Evolutionary conservation across 2,888 invertebrate genomes (phyloP).

Genomic region (Tetranychus truncatus): DNA sequence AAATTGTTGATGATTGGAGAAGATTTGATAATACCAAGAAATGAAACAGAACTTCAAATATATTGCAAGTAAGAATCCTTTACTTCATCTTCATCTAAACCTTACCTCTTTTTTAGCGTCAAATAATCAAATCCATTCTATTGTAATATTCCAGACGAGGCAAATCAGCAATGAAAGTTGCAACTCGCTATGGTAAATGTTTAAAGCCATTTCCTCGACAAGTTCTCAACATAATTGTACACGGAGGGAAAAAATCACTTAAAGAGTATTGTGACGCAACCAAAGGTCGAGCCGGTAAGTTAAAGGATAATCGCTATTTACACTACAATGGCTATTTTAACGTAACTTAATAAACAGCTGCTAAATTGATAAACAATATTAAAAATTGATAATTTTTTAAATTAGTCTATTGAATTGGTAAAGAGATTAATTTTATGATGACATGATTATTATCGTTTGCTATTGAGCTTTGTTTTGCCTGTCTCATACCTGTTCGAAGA

Average conservation of each 20-base stretch:
- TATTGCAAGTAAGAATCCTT: background rate
- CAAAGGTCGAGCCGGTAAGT: background rate
- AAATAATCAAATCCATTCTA: background rate
- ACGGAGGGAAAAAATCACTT: constrained; percentile 8
- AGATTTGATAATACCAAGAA: background rate
- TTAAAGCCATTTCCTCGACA: constrained; percentile 19
- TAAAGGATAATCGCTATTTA: background rate
- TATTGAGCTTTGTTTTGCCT: background rate
- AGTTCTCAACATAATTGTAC: constrained; percentile 14
- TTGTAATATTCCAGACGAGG: background rate
- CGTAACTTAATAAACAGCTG: background rate
- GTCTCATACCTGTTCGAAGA: background rate
- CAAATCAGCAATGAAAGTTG: background rate
- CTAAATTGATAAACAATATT: background rate
- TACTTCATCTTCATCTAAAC: too few relatives aligned
- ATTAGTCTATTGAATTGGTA: background rate
- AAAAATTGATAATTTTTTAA: background rate
- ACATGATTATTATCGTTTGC: background rate
- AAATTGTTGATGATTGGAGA: constrained; percentile 1
- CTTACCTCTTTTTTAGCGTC: background rate
- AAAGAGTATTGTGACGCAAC: constrained; percentile 7
- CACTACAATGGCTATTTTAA: background rate
- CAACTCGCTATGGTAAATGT: constrained; percentile 11
- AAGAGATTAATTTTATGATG: background rate
- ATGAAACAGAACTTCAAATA: background rate